phyloP scores from a whole-genome alignment of 2,797 vertebrate genomes.

The Ibycter americanus region DNA sequence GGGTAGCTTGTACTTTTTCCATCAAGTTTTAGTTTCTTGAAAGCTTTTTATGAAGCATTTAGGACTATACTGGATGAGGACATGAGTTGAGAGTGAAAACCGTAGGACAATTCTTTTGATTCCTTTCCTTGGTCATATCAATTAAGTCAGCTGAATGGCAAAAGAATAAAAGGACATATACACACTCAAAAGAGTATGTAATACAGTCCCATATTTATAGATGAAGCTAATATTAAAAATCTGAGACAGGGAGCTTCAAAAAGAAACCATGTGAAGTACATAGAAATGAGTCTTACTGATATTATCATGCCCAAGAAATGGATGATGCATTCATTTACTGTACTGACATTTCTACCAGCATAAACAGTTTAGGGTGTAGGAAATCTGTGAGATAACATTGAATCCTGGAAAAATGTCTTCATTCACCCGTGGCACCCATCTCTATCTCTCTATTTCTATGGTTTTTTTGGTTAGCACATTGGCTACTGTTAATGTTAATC shows the following conservation, averaged over 20 bases:
- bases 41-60: not conserved
- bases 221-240: not conserved
- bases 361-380: not conserved
- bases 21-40: not conserved
- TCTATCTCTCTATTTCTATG: not conserved
- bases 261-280: not conserved
- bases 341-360: slow-evolving; percentile 13
- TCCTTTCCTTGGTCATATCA: not conserved
- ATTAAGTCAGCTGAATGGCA: not conserved
- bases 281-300: not conserved
- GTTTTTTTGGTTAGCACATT: not conserved
- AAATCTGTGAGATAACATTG: not conserved
- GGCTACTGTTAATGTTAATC: not conserved
- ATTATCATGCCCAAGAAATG: not conserved
- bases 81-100: not conserved
- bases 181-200: not conserved
- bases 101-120: not conserved
- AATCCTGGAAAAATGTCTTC: not conserved
- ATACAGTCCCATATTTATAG: not conserved
- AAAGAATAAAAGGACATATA: not conserved
- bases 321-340: not conserved
- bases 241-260: not conserved
- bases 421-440: not conserved
- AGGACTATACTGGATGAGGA: not conserved
- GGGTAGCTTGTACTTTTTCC: not conserved